Percentiles rank a stretch among this genome's conserved stretches.
phyloP scores from a whole-genome alignment of 2,888 invertebrate species.

The Limnephilus lunatus region DNA sequence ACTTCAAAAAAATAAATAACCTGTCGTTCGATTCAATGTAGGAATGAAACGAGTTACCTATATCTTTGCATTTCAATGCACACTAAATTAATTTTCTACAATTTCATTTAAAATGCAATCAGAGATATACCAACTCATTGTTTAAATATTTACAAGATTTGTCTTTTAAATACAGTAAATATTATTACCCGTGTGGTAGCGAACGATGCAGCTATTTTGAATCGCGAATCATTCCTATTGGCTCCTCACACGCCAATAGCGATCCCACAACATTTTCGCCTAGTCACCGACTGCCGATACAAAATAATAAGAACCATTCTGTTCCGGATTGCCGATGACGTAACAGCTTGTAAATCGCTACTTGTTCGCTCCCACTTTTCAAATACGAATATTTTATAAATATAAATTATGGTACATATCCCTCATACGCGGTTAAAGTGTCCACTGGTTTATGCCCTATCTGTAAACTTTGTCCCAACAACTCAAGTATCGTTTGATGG shows the following conservation, averaged over 20 bases:
- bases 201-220: no score
- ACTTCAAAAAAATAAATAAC: neutral
- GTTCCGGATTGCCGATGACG: no score
- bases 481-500: no score
- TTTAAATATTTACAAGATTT: neutral
- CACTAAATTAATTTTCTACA: neutral
- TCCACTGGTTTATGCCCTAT: neutral
- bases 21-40: neutral
- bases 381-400: no score
- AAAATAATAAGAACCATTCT: no score
- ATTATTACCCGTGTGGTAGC: neutral
- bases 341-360: no score
- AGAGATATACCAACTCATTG: neutral
- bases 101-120: neutral
- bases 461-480: neutral
- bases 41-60: neutral
- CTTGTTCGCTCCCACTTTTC: no score
- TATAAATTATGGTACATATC: no score
- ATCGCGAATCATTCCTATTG: no score
- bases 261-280: no score
- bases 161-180: neutral
- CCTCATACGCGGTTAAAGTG: neutral
- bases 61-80: neutral
- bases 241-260: no score
- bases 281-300: no score